Conservation (phyloP, 2,113 vertebrate genomes). For the Scomber colias region DNA sequence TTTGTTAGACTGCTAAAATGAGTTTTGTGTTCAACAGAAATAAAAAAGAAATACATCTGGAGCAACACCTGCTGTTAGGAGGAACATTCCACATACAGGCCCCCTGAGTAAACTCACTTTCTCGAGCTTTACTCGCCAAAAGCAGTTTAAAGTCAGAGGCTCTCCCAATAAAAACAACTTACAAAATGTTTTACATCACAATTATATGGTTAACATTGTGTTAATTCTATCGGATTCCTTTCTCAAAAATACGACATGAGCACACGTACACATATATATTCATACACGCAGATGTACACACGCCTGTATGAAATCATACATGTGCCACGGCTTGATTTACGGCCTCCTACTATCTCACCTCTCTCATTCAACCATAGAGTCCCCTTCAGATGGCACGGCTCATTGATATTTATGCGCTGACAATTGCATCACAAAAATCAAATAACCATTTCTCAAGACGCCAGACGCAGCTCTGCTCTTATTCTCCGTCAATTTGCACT, state of each 20-base stretch:
- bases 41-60: slow-evolving; percentile 38
- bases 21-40: slow-evolving; percentile 32
- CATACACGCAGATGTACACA: slow-evolving; percentile 11
- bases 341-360: slow-evolving; percentile 68
- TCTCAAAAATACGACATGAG: slow-evolving; percentile 20
- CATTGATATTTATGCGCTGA: slow-evolving; percentile 79
- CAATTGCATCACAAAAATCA: slow-evolving; percentile 75
- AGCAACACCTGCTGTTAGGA: slow-evolving; percentile 37
- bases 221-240: slow-evolving; percentile 21
- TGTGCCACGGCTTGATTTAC: slow-evolving; percentile 70
- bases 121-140: slow-evolving; percentile 46
- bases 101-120: slow-evolving; percentile 39
- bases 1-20: slow-evolving; percentile 19
- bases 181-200: slow-evolving; percentile 33
- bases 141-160: slow-evolving; percentile 26
- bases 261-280: neutral
- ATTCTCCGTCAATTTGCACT: slow-evolving; percentile 64
- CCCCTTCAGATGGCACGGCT: slow-evolving; percentile 58
- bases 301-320: slow-evolving; percentile 57
- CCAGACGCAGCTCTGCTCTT: slow-evolving; percentile 58
- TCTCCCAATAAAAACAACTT: slow-evolving; percentile 24
- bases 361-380: slow-evolving; percentile 57
- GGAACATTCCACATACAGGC: slow-evolving; percentile 38
- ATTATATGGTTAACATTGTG: slow-evolving; percentile 33
- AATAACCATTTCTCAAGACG: slow-evolving; percentile 62